phyloP scores from a whole-genome alignment of 2,113 vertebrate genomes.

The Lipophrys pholis region DNA sequence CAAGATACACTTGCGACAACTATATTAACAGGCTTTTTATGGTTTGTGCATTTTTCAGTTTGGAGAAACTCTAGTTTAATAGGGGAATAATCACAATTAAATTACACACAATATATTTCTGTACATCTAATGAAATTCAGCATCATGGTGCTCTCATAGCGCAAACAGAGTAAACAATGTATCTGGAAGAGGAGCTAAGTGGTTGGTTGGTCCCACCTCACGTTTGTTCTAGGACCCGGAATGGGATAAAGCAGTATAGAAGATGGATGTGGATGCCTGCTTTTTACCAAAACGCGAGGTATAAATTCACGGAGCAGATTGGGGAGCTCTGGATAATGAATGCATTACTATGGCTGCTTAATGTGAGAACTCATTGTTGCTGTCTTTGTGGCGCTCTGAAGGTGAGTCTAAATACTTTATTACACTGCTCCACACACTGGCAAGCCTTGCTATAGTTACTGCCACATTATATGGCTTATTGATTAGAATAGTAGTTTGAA shows the following conservation, averaged over 20 bases:
- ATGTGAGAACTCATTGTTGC: not conserved
- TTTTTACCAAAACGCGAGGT: no score
- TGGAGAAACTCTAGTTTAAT: not conserved
- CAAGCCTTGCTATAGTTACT: not conserved
- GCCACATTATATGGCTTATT: not conserved
- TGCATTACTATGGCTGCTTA: not conserved
- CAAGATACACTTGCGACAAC: not conserved
- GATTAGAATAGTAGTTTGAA: no score
- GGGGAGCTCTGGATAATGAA: not conserved
- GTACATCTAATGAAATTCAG: not conserved
- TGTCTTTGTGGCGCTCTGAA: not conserved
- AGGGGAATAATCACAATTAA: not conserved
- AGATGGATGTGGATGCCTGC: no score
- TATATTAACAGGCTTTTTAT: no score
- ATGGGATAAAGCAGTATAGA: no score
- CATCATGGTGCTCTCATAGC: no score
- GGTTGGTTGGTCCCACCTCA: no score
- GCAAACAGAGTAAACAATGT: no score
- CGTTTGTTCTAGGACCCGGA: no score
- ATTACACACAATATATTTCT: not conserved
- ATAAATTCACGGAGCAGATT: not conserved
- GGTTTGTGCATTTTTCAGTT: not conserved
- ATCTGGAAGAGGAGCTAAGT: no score
- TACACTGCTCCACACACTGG: not conserved
- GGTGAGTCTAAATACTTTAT: conserved; percentile 2